Evolutionary conservation across 1,140 invertebrate species (phyloP).

Genomic region (Asbolus verrucosus): DNA sequence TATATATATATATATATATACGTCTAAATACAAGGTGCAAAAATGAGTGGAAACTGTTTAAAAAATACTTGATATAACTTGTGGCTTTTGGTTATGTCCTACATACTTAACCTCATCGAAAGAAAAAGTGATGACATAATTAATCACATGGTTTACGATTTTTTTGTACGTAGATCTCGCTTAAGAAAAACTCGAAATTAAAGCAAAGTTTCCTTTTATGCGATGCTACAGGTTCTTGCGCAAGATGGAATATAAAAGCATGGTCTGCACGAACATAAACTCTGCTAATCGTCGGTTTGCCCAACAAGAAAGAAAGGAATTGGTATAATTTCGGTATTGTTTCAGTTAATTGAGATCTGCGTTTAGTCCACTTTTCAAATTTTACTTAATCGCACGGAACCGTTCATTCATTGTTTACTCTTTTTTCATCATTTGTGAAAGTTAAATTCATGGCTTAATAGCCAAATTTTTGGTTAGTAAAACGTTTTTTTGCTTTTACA

Average conservation of each 20-base stretch:
- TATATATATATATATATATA: too few species aligned
- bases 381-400: constrained; percentile 31
- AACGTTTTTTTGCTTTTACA: neutral
- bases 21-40: neutral
- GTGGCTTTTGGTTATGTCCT: neutral
- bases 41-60: neutral
- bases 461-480: constrained; percentile 14
- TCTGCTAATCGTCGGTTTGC: constrained; percentile 2
- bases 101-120: neutral
- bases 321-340: constrained; percentile 22
- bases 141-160: neutral
- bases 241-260: neutral
- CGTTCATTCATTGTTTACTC: constrained; percentile 25
- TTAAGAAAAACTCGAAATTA: neutral
- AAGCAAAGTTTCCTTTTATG: neutral
- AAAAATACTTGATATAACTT: too few species aligned
- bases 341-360: constrained; percentile 23
- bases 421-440: constrained; percentile 19
- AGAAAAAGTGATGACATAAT: neutral
- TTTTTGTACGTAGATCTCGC: neutral
- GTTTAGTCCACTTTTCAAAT: constrained; percentile 21
- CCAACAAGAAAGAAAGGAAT: constrained; percentile 13
- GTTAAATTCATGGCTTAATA: constrained; percentile 17
- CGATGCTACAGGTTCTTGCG: neutral
- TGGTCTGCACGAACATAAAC: neutral